Evolutionary conservation across 2,797 vertebrate genomes (phyloP).

Genomic region (Nannoperca australis): DNA sequence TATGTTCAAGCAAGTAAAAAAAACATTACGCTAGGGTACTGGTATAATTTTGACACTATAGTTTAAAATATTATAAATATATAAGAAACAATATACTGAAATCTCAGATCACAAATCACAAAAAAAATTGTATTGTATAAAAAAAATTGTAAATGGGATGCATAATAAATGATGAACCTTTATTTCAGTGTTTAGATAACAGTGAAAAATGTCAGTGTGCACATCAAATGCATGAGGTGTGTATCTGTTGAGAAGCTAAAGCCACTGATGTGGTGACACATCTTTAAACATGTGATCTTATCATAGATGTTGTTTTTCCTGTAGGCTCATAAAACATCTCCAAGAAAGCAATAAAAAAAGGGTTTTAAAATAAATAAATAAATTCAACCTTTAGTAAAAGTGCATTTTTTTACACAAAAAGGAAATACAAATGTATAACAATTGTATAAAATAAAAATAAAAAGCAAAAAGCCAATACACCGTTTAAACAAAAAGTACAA

Average conservation of each 20-base stretch:
- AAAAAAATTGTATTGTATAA: too few species aligned
- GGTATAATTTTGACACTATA: not conserved
- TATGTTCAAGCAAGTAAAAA: not conserved
- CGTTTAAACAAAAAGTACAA: constrained; percentile 10
- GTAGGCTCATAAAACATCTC: constrained; percentile 21
- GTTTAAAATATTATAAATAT: too few species aligned
- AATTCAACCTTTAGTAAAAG: constrained; percentile 34
- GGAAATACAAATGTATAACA: not conserved
- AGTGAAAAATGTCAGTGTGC: constrained; percentile 32
- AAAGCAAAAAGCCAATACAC: not conserved
- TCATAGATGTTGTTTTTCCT: constrained; percentile 32
- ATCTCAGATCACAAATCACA: constrained; percentile 3
- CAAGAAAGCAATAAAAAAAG: constrained; percentile 46
- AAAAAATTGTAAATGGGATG: not conserved
- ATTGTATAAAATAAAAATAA: not conserved
- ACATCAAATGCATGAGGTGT: constrained; percentile 2
- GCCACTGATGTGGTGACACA: constrained; percentile 4
- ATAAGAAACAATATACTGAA: too few species aligned
- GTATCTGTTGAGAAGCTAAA: constrained; percentile 9
- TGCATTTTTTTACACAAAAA: constrained; percentile 16
- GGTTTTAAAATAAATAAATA: constrained; percentile 55
- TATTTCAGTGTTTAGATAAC: constrained; percentile 60
- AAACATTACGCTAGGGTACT: not conserved
- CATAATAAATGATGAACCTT: constrained; percentile 33
- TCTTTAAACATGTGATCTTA: constrained; percentile 27